Evolutionary conservation across 23 tunicate genomes (phyloP).

Genomic region (Ascidia mentula): DNA sequence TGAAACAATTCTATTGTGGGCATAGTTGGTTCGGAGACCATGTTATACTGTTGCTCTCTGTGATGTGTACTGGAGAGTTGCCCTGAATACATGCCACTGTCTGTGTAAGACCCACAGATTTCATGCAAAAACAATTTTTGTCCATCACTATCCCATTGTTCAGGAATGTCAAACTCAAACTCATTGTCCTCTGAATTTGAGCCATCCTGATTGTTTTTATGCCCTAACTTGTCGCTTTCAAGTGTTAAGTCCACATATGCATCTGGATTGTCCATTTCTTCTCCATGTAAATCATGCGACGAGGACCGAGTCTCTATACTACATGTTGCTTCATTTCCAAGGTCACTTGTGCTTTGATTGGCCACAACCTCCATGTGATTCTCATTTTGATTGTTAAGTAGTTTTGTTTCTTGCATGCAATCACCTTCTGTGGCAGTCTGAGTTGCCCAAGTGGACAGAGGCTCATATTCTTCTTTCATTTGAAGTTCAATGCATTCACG

Average conservation of each 20-base stretch:
- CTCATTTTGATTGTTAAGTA: no score
- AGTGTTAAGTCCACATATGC: not conserved
- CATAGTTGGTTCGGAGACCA: no score
- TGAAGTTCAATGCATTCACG: not conserved
- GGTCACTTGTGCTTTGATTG: slow-evolving; percentile 4
- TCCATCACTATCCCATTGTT: not conserved
- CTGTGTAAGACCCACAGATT: no score
- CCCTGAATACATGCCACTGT: no score
- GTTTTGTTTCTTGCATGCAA: no score
- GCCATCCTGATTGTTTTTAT: not conserved
- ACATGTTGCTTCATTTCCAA: slow-evolving; percentile 10
- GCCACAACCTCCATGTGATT: no score
- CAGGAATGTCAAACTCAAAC: not conserved
- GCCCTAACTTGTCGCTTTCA: not conserved
- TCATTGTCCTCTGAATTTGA: not conserved
- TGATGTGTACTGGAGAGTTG: no score
- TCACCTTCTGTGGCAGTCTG: no score
- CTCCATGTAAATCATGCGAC: not conserved
- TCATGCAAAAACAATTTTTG: no score
- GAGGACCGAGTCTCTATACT: not conserved
- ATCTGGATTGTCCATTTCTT: not conserved
- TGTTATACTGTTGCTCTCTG: no score
- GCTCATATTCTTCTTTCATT: not conserved
- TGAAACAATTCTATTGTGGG: no score
- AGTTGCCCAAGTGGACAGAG: not conserved